Base-by-base conservation (phyloP, 1,140 invertebrate genomes). In the Rhysida immarginata region DNA sequence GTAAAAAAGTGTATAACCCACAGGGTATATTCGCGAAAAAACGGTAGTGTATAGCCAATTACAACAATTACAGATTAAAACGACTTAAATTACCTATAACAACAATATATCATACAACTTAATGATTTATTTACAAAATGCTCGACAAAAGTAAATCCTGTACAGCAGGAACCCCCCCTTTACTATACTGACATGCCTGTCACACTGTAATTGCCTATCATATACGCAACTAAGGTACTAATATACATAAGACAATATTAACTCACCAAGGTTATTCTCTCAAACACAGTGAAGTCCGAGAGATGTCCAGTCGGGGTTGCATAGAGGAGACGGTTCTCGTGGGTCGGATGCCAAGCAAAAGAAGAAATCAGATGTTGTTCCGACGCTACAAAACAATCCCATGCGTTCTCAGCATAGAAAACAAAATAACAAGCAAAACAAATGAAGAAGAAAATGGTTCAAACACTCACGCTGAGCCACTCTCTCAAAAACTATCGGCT, bases 301-400 rank as follows among this genome's bases (percentile, higher is more conserved):
- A 87, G 66, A 1, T 65, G 57, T 54, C 77, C 79, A 78, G 59
- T 62, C 42, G 77, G 66, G 21, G 79, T 76, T 54, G 84, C 78
- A 1, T 80, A 79, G 51, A 91, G 69, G 48, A 91, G 70, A 53
- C 85, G 69, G 65, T 86, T 87, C 65, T 84, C 80, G 63, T 86
- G 78, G 26, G 70, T 74, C 1, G 83, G 84, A 75, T 93, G 87
- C 85, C 87, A 92, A 41, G 80, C 78, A 71, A 88, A 90, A 57
- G 86, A 82, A 8, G 81, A 76, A 2, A 86, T 29, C 1, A 55
- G 52, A 20, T 61, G 26, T n/a, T 62, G 56, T 23, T 56, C 58
- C 41, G 54, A 62, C 18, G 65, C 68, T 70, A 59, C 11, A 54
- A 54, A 44, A 51, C 24, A 51, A 5, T n/a, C 23, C 20, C 11